Evolutionary conservation across 2,888 invertebrate species (phyloP), one percentile per base, ranked within the genome.

Genomic region (Agriotes lineatus): DNA sequence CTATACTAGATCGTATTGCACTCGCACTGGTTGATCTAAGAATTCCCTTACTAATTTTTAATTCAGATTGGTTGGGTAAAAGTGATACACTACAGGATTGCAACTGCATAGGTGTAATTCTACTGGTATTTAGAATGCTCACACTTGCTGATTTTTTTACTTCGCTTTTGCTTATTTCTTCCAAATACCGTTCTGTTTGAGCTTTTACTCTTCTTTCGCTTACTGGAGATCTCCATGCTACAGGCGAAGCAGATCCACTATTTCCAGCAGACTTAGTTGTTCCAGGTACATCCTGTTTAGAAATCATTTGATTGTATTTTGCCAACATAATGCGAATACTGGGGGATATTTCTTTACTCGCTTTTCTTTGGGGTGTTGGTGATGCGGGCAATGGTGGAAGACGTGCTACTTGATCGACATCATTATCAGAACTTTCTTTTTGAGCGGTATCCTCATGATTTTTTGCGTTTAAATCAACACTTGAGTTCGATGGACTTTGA

Each of bases 271-370:
- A 66, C 3, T 84, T 84, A 63, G 78, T 81, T n/a, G 74, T 76
- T 57, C 79, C 77, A 2, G 69, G 52, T 2, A 72, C 82, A 82
- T 87, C 87, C 82, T 89, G 88, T 81, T 89, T 88, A 69, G 86
- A 86, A 59, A 90, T 84, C 77, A 89, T 89, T 81, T 89, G 88
- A 78, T 90, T 90, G 76, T 91, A 91, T 73, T 89, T 87, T 45
- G 90, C 90, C 76, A 92, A 89, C 90, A 92, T 92, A 62, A 90
- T 86, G 45, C 89, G 84, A 39, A 92, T 91, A 44, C 90, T 90
- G 0, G 92, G 91, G 0, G 91, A 89, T 14, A 90, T 88, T 78
- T 91, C 91, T 76, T 90, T 91, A 0, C 85, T 78, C 14, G 86
- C 84, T 76, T 89, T 88, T 14, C 88, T 84, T n/a, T 87, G 86